phyloP scores from a whole-genome alignment of 2,113 vertebrate species.

The Glaucomys volans region DNA sequence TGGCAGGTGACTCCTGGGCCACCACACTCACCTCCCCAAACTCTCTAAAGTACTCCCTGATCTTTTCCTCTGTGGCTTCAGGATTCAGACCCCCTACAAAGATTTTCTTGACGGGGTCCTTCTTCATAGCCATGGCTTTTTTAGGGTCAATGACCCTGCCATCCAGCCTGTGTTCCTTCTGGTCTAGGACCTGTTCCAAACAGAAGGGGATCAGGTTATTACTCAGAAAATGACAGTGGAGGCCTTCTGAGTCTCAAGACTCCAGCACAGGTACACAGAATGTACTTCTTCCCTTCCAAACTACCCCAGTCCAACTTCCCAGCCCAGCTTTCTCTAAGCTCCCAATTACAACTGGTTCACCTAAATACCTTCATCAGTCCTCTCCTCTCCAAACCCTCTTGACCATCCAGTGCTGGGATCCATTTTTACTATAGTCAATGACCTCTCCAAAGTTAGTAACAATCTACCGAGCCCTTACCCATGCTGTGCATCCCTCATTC shows the following conservation, averaged over 20 bases:
- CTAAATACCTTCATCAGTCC: background rate
- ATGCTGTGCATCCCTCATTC: background rate
- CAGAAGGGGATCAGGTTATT: background rate
- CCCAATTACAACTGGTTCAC: background rate
- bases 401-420: slow-evolving; percentile 91
- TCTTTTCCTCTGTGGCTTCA: slow-evolving; percentile 97
- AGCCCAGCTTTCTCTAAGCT: background rate
- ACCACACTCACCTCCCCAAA: slow-evolving; percentile 94
- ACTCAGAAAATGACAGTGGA: background rate
- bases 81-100: slow-evolving; percentile 98
- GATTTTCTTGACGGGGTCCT: slow-evolving; percentile 98
- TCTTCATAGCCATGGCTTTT: slow-evolving; percentile 99
- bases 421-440: slow-evolving; percentile 97
- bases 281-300: background rate
- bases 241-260: background rate
- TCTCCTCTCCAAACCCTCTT: background rate
- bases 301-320: background rate
- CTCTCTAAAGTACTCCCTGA: slow-evolving; percentile 96
- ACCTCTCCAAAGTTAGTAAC: too few species aligned
- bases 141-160: slow-evolving; percentile 98
- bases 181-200: slow-evolving; percentile 93
- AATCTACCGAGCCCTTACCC: background rate
- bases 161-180: slow-evolving; percentile 98
- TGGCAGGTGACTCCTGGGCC: background rate
- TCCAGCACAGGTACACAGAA: background rate